Percentiles rank a stretch among this genome's conserved stretches.
These are phyloP conservation scores for Drosophila kurseongensis DNA, from an alignment of 1,140 invertebrate genomes.

Conservation along the genomic window DNA sequence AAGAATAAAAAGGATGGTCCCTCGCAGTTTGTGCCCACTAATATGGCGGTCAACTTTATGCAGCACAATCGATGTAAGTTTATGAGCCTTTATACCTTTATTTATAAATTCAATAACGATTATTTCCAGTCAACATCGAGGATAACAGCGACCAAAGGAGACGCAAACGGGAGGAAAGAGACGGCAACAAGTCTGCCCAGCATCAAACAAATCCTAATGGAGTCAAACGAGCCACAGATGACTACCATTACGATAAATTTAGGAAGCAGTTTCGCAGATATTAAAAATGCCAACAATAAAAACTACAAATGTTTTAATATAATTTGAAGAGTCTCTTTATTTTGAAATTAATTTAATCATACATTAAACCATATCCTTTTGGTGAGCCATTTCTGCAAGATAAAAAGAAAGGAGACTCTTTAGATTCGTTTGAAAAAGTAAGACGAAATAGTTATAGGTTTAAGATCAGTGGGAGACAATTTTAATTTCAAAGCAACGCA, in stretches of 20 bases:
- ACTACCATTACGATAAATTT: conserved; percentile 98
- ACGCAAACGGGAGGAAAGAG: conserved; percentile 85
- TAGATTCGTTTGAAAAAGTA: conserved; percentile 8
- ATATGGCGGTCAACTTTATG: conserved; percentile 99
- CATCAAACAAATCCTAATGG: conserved; percentile 84
- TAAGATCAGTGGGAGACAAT: conserved; percentile 57
- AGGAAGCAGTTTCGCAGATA: conserved; percentile 98
- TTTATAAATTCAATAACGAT: conserved; percentile 36
- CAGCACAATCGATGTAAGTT: conserved; percentile 96
- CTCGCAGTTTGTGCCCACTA: conserved; percentile 98
- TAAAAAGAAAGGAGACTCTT: neutral
- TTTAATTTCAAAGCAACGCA: conserved; percentile 81
- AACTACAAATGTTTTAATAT: neutral
- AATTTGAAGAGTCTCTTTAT: neutral
- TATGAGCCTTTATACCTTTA: neutral
- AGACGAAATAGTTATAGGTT: neutral
- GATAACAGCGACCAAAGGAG: conserved; percentile 87
- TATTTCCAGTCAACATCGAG: conserved; percentile 92
- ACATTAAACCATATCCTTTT: neutral
- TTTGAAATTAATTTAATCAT: neutral
- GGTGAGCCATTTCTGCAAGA: conserved; percentile 2
- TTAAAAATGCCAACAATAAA: conserved; percentile 84
- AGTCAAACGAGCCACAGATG: conserved; percentile 94
- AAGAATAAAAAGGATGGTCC: conserved; percentile 97
- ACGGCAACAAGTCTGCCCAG: conserved; percentile 80